phyloP scores from a whole-genome alignment of 2,797 vertebrate genomes.

The Parauchenoglanis punctatus region DNA sequence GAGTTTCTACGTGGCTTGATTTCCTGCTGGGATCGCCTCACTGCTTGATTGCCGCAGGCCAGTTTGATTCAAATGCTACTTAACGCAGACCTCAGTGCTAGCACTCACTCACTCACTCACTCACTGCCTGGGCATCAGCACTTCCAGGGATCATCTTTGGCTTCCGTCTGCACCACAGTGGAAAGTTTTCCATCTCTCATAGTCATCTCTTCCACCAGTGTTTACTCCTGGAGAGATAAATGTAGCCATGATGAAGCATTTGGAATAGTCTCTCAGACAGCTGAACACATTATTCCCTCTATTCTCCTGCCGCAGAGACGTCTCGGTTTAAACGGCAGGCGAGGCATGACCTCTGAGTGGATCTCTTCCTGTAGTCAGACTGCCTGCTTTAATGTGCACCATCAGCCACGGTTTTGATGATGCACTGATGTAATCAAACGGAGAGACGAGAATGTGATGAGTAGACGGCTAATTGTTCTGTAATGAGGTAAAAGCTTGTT shows the following conservation, averaged over 20 bases:
- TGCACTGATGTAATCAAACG: slow-evolving; percentile 14
- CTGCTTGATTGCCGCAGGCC: slow-evolving; percentile 24
- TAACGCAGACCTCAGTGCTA: neutral
- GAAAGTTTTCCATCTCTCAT: slow-evolving; percentile 32
- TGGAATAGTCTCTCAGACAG: slow-evolving; percentile 11
- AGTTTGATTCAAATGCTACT: neutral
- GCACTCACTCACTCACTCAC: slow-evolving; percentile 26
- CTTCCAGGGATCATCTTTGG: slow-evolving; percentile 29
- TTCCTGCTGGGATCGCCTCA: slow-evolving; percentile 12
- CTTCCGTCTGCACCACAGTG: neutral
- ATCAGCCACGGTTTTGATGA: slow-evolving; percentile 17
- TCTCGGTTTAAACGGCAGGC: neutral
- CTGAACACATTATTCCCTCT: slow-evolving; percentile 1
- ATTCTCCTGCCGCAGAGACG: slow-evolving; percentile 17
- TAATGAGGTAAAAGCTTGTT: slow-evolving; percentile 44
- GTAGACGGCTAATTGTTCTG: slow-evolving; percentile 32
- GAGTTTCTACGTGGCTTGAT: slow-evolving; percentile 11
- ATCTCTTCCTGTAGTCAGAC: neutral
- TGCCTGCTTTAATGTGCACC: slow-evolving; percentile 11
- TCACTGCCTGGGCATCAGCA: slow-evolving; percentile 19
- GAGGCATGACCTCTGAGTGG: neutral
- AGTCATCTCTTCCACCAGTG: slow-evolving; percentile 4
- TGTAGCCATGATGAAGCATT: slow-evolving; percentile 14
- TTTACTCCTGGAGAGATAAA: slow-evolving; percentile 42
- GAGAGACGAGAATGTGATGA: slow-evolving; percentile 6